These are phyloP conservation scores for Taenaris catops DNA, from an alignment of 2,888 invertebrate species.

Conservation along the genomic window DNA sequence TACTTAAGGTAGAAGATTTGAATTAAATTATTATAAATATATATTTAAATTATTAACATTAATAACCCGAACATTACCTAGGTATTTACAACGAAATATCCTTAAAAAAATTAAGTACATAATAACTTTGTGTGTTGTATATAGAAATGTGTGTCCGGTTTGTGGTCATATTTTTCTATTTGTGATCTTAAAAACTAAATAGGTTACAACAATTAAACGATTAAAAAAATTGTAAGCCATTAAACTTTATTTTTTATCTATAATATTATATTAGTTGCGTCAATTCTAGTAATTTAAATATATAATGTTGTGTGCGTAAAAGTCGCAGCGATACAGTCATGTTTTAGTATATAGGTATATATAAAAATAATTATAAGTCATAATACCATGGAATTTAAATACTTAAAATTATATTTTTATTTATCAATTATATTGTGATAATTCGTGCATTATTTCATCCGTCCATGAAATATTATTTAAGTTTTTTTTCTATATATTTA, in stretches of 20 bases:
- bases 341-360: conserved; percentile 49
- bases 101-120: too few species aligned
- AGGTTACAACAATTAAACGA: conserved; percentile 1
- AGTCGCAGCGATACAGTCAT: conserved; percentile 58
- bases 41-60: too few species aligned
- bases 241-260: conserved; percentile 4
- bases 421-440: too few species aligned
- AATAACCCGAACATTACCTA: too few species aligned
- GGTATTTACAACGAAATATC: conserved; percentile 11
- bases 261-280: neutral
- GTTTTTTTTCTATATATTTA: conserved; percentile 34
- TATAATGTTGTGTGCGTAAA: conserved; percentile 42
- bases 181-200: conserved; percentile 3
- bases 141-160: neutral
- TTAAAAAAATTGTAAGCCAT: neutral
- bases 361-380: conserved; percentile 36
- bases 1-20: too few species aligned
- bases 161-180: conserved; percentile 1
- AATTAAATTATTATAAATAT: too few species aligned
- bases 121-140: neutral
- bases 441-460: conserved; percentile 42
- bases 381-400: conserved; percentile 24
- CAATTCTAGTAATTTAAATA: conserved; percentile 14
- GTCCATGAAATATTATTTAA: conserved; percentile 36
- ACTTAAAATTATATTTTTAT: conserved; percentile 24